Conservation (phyloP, 2,113 vertebrate genomes). For the Lonchura striata region DNA sequence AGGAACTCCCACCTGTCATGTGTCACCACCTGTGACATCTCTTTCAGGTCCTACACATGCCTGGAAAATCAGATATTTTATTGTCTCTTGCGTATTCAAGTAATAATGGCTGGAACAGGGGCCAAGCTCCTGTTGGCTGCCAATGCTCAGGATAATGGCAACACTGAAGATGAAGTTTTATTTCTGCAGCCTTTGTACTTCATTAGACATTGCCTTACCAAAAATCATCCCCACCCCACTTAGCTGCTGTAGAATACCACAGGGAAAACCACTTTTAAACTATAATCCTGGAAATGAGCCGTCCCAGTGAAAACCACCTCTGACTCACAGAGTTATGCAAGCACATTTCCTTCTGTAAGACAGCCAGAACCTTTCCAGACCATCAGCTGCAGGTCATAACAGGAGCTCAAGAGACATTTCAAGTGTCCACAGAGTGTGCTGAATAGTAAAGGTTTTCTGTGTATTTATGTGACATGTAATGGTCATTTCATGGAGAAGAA, state of each 20-base stretch:
- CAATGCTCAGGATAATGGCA: not conserved
- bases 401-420: not conserved
- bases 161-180: not conserved
- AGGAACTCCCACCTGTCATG: not conserved
- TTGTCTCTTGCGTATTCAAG: not conserved
- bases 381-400: not conserved
- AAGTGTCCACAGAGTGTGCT: not conserved
- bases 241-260: not conserved
- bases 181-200: not conserved
- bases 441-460: not conserved
- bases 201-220: not conserved
- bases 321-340: not conserved
- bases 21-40: not conserved
- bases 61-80: not conserved
- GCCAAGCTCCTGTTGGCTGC: fast-evolving
- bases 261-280: not conserved
- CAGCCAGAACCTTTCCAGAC: not conserved
- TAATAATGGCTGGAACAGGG: not conserved
- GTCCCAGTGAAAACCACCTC: not conserved
- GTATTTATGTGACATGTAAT: not conserved
- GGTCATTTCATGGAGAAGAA: not conserved
- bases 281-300: not conserved
- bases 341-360: not conserved
- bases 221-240: not conserved
- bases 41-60: not conserved